phyloP scores from a whole-genome alignment of 2,888 invertebrate species.

The Deilephila elpenor region DNA sequence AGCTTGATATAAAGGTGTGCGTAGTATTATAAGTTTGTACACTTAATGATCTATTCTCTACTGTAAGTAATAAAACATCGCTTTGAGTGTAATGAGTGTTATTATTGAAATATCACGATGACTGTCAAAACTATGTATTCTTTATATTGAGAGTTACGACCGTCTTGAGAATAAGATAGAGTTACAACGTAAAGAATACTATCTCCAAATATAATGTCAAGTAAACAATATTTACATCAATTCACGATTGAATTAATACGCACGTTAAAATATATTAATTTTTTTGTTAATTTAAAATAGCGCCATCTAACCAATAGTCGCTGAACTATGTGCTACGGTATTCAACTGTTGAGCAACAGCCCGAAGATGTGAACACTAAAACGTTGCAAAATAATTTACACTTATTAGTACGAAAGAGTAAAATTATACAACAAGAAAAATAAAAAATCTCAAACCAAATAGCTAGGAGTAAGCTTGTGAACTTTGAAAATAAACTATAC shows the following conservation, averaged over 20 bases:
- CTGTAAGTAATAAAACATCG: no score
- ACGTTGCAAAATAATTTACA: not conserved
- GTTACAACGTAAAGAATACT: no score
- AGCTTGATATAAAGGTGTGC: no score
- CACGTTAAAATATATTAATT: not conserved
- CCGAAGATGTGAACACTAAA: not conserved
- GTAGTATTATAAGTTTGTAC: no score
- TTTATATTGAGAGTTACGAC: no score
- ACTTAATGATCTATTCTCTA: no score
- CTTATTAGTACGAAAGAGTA: not conserved
- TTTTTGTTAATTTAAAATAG: conserved; percentile 51
- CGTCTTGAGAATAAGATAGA: no score
- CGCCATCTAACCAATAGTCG: conserved; percentile 73
- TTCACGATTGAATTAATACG: not conserved
- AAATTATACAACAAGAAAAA: conserved; percentile 12
- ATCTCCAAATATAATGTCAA: not conserved
- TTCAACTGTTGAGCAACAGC: conserved; percentile 35
- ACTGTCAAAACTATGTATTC: no score
- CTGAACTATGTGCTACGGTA: conserved; percentile 65
- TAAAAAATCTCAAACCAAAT: conserved; percentile 26
- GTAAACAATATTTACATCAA: not conserved
- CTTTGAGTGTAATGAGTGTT: no score
- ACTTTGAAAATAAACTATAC: conserved; percentile 44
- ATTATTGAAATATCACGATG: no score
- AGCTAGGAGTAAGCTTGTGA: conserved; percentile 41